Percentiles rank a stretch among this genome's conserved stretches.
Evolutionary conservation across 2,797 vertebrate genomes (phyloP).

Genomic region (Aplochiton taeniatus): DNA sequence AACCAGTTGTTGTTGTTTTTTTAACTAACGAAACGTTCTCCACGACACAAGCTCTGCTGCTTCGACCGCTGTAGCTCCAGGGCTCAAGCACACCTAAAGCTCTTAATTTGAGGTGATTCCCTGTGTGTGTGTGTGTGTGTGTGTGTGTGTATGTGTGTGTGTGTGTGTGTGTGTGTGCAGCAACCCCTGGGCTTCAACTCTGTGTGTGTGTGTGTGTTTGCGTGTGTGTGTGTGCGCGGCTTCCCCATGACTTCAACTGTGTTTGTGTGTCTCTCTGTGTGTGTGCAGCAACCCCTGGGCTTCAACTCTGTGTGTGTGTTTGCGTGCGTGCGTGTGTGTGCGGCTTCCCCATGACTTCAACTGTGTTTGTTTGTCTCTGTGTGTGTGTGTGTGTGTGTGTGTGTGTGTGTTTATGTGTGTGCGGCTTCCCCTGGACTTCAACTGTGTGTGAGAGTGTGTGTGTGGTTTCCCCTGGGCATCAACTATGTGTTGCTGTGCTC

Average conservation of each 20-base stretch:
- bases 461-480: too few relatives aligned
- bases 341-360: too few relatives aligned
- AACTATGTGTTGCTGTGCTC: too few relatives aligned
- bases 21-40: too few relatives aligned
- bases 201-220: slow-evolving; percentile 16
- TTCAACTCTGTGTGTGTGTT: slow-evolving; percentile 11
- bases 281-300: background rate
- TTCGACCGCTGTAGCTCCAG: slow-evolving; percentile 22
- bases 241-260: too few relatives aligned
- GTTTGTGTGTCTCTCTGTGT: background rate
- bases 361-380: background rate
- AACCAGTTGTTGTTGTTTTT: slow-evolving; percentile 12
- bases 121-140: slow-evolving; percentile 13
- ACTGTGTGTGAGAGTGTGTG: background rate
- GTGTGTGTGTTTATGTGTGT: slow-evolving; percentile 3
- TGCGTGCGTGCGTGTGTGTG: slow-evolving; percentile 7
- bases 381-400: slow-evolving; percentile 10
- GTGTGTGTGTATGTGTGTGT: slow-evolving; percentile 5
- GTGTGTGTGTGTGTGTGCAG: slow-evolving; percentile 1
- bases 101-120: slow-evolving; percentile 61
- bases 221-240: slow-evolving; percentile 8
- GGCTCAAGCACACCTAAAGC: slow-evolving; percentile 45
- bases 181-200: background rate
- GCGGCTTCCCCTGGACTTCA: background rate
- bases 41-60: slow-evolving; percentile 45